Evolutionary conservation across 2,113 vertebrate genomes (phyloP), one percentile per base, ranked within the genome.

Genomic region (Lagopus leucura): DNA sequence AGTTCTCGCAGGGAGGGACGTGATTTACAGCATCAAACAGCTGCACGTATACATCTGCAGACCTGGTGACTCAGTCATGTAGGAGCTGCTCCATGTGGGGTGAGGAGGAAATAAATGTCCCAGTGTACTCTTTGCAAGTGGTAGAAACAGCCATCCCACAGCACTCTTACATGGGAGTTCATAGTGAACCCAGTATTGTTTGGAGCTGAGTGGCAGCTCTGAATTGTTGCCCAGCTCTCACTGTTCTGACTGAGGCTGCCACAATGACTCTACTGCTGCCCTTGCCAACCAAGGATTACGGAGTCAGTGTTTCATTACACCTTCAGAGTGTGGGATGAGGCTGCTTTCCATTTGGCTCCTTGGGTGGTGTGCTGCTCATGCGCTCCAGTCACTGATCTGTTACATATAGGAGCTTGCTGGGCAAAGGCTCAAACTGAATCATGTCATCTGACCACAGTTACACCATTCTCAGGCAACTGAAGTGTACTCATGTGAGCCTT

Each of bases 361-460:
- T 16, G 13, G 13, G 86, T 28, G 6, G 30, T 11, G 93, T 73
- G 78, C 80, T 91, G 94, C 95, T 97, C 85, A 87, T 88, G 69
- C 25, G 89, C 88, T 78, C 91, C 95, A 95, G 86, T 92, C 72
- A 96, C 90, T 82, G 89, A 96, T 70, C 95, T 96, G n/a, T 55
- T 32, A 25, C 94, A 47, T 55, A 92, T 34, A 88, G 87, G 94
- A 89, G 82, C 7, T 86, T 95, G 92, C 97, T 92, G 91, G 88
- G 82, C 93, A 65, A 32, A 40, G 42, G 36, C 80, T 95, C 91
- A 76, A 61, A 88, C 71, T 32, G 90, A 91, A 8, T 78, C 81
- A 78, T 93, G 91, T 90, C 95, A 93, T 82, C 55, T 96, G 95
- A 96, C 92, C 97, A 95, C 90, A 97, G 63, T 93, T 61, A 83